Conservation (phyloP, 2,888 invertebrate genomes). For the Phyllotreta cruciferae region DNA sequence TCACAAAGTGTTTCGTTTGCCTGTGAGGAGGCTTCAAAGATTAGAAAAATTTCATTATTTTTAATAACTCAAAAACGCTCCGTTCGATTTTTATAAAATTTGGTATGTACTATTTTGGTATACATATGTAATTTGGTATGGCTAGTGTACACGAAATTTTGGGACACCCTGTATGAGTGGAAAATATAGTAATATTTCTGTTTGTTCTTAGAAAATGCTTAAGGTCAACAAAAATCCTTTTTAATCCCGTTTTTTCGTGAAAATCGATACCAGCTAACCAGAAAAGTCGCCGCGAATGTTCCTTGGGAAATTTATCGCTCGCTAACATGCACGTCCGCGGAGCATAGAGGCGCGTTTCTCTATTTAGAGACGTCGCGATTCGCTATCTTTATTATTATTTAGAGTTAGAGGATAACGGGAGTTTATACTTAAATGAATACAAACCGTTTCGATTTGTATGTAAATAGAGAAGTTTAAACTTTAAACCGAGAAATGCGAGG, state of each 20-base stretch:
- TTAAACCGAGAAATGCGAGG: too few relatives aligned
- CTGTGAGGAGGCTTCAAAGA: too few relatives aligned
- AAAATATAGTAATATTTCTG: neutral
- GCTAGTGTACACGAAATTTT: too few relatives aligned
- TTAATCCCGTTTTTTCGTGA: conserved; percentile 15
- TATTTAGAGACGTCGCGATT: conserved; percentile 12
- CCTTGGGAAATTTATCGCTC: conserved; percentile 21
- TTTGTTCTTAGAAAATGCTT: neutral
- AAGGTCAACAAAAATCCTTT: conserved; percentile 12
- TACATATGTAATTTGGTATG: too few relatives aligned
- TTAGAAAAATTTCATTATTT: too few relatives aligned
- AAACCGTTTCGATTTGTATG: too few relatives aligned
- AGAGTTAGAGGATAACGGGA: neutral
- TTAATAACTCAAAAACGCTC: too few relatives aligned
- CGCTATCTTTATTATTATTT: conserved; percentile 14
- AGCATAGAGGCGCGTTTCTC: neutral
- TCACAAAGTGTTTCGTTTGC: too few relatives aligned
- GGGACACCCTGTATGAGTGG: neutral
- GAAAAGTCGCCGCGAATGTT: conserved; percentile 21
- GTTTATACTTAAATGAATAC: neutral
- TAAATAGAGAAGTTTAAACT: too few relatives aligned
- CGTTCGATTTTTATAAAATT: too few relatives aligned
- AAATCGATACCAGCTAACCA: conserved; percentile 26
- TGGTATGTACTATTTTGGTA: too few relatives aligned
- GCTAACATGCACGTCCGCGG: conserved; percentile 17